A percentile compares a stretch with the other conserved stretches of the same genome.
Evolutionary conservation across 2,888 invertebrate species (phyloP).

Genomic region (Mythimna albipuncta): DNA sequence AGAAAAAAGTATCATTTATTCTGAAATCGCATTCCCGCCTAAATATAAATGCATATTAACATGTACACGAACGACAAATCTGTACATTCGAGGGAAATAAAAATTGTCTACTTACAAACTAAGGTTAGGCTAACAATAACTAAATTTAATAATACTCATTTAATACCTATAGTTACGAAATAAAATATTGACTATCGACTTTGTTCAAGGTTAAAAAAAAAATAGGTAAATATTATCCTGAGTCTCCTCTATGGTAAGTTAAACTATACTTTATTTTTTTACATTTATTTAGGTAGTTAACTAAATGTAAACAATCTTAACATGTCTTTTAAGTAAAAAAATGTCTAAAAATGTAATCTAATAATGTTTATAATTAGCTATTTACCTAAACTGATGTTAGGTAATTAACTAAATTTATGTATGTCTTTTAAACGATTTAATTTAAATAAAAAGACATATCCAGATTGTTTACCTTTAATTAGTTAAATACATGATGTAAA

Average conservation of each 20-base stretch:
- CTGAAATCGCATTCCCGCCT: constrained; percentile 70
- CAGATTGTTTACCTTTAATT: no score
- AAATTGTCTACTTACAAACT: constrained; percentile 85
- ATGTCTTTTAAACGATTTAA: no score
- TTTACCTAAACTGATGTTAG: no score
- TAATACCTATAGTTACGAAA: constrained; percentile 75
- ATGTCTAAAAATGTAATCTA: no score
- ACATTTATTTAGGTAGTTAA: no score
- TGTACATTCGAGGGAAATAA: constrained; percentile 54
- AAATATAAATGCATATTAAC: constrained; percentile 76
- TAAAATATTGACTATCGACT: constrained; percentile 66
- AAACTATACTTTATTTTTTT: not conserved
- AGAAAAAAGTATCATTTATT: constrained; percentile 53
- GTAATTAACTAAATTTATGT: no score
- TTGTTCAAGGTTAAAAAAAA: constrained; percentile 55
- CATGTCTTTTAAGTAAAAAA: no score
- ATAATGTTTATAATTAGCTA: no score
- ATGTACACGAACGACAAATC: constrained; percentile 52
- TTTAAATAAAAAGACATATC: no score
- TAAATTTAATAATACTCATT: constrained; percentile 81
- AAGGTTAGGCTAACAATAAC: constrained; percentile 70
- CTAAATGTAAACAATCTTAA: no score
- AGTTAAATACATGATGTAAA: no score
- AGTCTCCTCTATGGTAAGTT: constrained; percentile 6
- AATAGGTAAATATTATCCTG: constrained; percentile 17